Evolutionary conservation across 2,113 vertebrate genomes (phyloP), one percentile per base, ranked within the genome.

Genomic region (Neogale vison): DNA sequence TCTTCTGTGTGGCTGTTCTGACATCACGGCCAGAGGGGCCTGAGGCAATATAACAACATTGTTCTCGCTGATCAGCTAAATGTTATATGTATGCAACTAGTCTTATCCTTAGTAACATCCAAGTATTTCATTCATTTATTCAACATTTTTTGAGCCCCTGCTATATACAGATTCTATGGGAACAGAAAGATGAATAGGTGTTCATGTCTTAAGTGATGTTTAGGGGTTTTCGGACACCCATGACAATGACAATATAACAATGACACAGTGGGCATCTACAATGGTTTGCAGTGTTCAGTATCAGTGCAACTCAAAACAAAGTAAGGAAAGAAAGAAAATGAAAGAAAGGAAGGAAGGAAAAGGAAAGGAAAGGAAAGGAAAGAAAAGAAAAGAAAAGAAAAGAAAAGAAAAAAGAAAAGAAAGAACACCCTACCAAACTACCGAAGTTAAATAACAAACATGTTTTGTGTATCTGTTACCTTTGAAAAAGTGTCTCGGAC

Each of bases 41-140:
- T 18, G 34, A 45, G 61, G 42, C 42, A 83, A 29, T 57, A 17
- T 23, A 17, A 21, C 84, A 95, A n/a, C 24, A 7, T 6, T 36
- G 59, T 47, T 12, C 61, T 95, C 61, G 17, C 71, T 81, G 23
- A 11, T 81, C 36, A 23, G 50, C 69, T 90, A 82, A 82, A 57
- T 79, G 55, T 61, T 67, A 29, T 59, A 47, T 36, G 0, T 45
- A 52, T 15, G 5, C 57, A 80, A 39, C 18, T 76, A 55, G 42
- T 89, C 12, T 39, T 88, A 69, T 11, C 47, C 13, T 80, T 76
- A 55, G 20, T 76, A 82, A 84, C 24, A 42, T 8, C 52, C 31
- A 86, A 36, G 24, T 77, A 57, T 95, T 61, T 92, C 31, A 13
- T 57, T 91, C n/a, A 89, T 57, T 67, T 63, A 91, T 79, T 92